Base-by-base conservation (phyloP, 2,113 vertebrate species). In the Pithys albifrons region DNA sequence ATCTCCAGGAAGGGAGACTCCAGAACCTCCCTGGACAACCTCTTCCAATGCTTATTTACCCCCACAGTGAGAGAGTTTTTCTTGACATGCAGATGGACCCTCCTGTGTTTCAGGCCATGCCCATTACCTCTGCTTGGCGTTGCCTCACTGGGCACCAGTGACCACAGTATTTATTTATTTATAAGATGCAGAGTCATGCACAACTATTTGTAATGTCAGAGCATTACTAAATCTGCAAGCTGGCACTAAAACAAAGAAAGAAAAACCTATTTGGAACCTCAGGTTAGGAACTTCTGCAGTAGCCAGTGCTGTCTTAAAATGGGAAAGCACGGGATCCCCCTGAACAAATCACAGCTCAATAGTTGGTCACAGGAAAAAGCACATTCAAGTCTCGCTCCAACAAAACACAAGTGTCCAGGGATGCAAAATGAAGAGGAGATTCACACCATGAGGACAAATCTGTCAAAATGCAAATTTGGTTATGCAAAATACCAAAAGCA, bases 391-490 rank as follows among this genome's bases (percentile, higher is more conserved):
- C 67, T 88, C 45, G 73, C n/a, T 39, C 22, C 58, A 31, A 72
- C 41, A 61, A 6, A 74, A 31, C 19, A 24, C 24, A 62, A 51
- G 14, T 80, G 51, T 86, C 75, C 80, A 94, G 79, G 72, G 91
- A 93, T 66, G 20, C 46, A 73, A 88, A 88, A 80, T 33, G 54
- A 73, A 79, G 51, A 96, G 91, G 83, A 29, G 83, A 95, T 94
- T 96, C 95, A 92, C 92, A 85, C 10, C 35, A 54, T 19, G 67
- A 83, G 75, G 67, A 86, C 46, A 80, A 43, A 76, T 77, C 39
- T 86, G 88, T 77, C 67, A 62, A 95, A 83, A 97, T 96, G 92
- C 92, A 96, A 96, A 96, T 91, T 33, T 29, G 54, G 58, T 73
- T 85, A 97, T 93, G 92, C 91, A 97, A 95, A 97, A 64, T 39